Base-by-base conservation (phyloP, 2,888 invertebrate species). In the Drosophila monieri region DNA sequence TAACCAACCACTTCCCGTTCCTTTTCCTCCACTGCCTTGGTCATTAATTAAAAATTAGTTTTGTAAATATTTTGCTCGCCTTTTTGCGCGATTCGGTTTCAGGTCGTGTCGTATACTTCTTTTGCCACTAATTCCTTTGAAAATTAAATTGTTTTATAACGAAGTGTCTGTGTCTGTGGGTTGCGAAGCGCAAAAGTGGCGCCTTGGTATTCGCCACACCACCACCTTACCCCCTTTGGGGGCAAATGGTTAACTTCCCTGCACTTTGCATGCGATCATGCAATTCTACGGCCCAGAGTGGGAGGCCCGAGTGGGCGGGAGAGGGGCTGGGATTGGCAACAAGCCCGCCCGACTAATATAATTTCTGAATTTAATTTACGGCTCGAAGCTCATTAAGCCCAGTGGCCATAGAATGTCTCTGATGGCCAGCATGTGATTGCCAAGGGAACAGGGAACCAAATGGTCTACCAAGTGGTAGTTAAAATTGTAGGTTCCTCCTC, bases 131-230 rank as follows among this genome's bases (percentile, higher is more conserved):
- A 54, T 47, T 67, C 58, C 57, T 70, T 60, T 56, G 43, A 54
- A 73, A 73, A 73, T 74, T 73, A 78, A 86, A 83, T 83, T 80
- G 85, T 80, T 86, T 84, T 86, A 73, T 83, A 83, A 83, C 81
- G 85, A 83, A 84, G 85, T 83, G 86, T 84, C 85, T 83, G 81
- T 41, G 76, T 84, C 85, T 83, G 81, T 41, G 76, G 64, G 74
- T 75, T 73, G 70, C 85, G 83, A 79, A 79, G 80, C 80, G 83
- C 72, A 80, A 79, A 85, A 81, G 77, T 85, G 85, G 83, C 80
- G 80, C 85, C 78, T 35, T 35, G 35, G 35, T 35, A 14, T 35
- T 35, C 35, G 35, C 35, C 35, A 35, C 35, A 18, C 35, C 35
- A 18, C 56, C 57, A 10, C 15, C 52, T 30, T 14, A 54, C 52